These are phyloP conservation scores for Neotragus pygmaeus DNA, from an alignment of 2,113 vertebrate species.

Conservation along the genomic window DNA sequence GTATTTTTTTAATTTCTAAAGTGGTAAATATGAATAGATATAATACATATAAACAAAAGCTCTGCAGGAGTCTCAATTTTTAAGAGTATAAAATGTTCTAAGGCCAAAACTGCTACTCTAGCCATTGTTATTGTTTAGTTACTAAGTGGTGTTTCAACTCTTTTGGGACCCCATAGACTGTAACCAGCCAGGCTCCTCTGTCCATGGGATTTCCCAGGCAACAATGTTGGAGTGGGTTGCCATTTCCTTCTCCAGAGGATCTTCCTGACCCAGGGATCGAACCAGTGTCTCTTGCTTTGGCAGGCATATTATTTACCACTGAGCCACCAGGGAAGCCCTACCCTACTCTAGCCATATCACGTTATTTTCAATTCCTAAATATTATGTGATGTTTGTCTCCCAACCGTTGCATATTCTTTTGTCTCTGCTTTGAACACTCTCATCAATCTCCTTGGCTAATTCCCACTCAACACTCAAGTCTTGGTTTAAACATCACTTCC, in stretches of 20 bases:
- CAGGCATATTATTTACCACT: not conserved
- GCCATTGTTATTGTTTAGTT: not conserved
- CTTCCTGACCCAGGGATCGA: not conserved
- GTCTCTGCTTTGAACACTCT: not conserved
- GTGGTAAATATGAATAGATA: not conserved
- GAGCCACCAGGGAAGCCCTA: not conserved
- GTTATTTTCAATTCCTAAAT: not conserved
- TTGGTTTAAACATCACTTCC: conserved; percentile 20
- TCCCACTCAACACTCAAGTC: not conserved
- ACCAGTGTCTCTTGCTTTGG: not conserved
- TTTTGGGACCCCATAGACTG: not conserved
- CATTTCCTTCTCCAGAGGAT: not conserved
- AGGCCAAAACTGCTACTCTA: not conserved
- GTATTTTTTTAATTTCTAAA: not conserved
- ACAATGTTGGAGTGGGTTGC: not conserved
- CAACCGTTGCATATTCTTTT: not conserved
- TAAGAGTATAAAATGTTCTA: not conserved
- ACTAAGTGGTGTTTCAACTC: not conserved
- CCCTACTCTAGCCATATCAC: not conserved
- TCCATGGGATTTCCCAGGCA: not conserved
- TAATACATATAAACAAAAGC: not conserved
- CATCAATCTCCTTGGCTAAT: not conserved
- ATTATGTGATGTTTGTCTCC: not conserved
- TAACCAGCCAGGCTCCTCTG: not conserved
- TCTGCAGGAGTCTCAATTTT: not conserved